Conservation (phyloP, 2,113 vertebrate species). For the Thamnophis sirtalis region DNA sequence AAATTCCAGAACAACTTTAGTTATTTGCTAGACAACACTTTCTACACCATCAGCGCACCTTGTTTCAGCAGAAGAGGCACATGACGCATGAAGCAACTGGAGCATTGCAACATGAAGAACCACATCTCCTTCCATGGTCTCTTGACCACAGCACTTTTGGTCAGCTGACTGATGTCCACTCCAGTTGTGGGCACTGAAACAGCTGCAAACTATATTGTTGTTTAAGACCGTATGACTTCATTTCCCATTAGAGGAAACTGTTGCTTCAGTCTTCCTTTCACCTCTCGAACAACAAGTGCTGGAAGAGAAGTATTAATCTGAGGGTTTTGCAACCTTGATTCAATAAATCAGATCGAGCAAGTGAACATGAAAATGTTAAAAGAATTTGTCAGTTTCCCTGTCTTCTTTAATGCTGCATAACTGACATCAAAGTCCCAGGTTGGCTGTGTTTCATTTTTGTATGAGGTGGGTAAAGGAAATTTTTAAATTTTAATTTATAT, state of each 20-base stretch:
- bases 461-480: not conserved
- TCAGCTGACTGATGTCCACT: not conserved
- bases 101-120: not conserved
- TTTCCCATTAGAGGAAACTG: not conserved
- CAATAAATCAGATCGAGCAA: not conserved
- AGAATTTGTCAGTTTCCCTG: not conserved
- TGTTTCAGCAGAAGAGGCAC: not conserved
- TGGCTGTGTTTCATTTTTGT: not conserved
- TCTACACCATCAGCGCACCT: not conserved
- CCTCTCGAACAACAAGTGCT: not conserved
- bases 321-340: not conserved
- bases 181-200: not conserved
- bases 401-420: not conserved
- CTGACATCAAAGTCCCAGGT: not conserved
- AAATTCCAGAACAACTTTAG: not conserved
- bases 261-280: not conserved
- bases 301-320: not conserved
- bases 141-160: not conserved
- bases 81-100: not conserved
- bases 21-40: not conserved
- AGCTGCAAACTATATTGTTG: not conserved
- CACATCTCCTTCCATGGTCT: not conserved
- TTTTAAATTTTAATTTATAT: not conserved
- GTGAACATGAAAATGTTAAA: not conserved
- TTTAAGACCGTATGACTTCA: not conserved